These are phyloP conservation scores for Nezara viridula DNA, from an alignment of 2,888 invertebrate species.

Conservation along the genomic window DNA sequence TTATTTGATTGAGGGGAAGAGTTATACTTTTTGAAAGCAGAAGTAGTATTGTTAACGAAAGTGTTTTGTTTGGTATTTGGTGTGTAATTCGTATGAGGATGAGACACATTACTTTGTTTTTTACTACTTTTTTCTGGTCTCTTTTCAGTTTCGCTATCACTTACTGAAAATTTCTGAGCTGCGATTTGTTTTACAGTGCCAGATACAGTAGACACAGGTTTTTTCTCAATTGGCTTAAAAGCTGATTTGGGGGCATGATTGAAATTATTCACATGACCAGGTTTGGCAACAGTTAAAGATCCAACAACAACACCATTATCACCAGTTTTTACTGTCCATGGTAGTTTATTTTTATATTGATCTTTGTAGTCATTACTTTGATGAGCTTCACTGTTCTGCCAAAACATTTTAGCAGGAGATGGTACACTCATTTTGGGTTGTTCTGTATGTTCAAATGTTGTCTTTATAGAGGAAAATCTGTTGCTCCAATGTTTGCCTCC, in stretches of 20 bases:
- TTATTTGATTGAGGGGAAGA: background rate
- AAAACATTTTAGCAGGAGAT: conserved; percentile 74
- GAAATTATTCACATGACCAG: conserved; percentile 71
- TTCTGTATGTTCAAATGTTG: conserved; percentile 78
- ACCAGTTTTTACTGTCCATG: conserved; percentile 69
- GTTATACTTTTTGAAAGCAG: conserved; percentile 47
- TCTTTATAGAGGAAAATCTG: conserved; percentile 87
- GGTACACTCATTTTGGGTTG: conserved; percentile 58
- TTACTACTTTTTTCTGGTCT: background rate
- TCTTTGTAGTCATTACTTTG: conserved; percentile 55
- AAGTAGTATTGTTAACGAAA: background rate
- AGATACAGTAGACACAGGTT: conserved; percentile 62
- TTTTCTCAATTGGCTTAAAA: conserved; percentile 75
- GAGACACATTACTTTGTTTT: conserved; percentile 22
- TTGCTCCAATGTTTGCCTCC: conserved; percentile 81
- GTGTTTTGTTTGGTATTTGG: conserved; percentile 18
- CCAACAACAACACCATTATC: conserved; percentile 71
- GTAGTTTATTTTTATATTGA: conserved; percentile 66
- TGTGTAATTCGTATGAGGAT: background rate
- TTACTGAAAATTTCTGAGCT: conserved; percentile 67
- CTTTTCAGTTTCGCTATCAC: conserved; percentile 28
- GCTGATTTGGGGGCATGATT: conserved; percentile 84
- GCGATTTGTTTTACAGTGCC: conserved; percentile 68
- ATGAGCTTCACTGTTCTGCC: conserved; percentile 74
- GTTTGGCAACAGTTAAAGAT: conserved; percentile 69